Evolutionary conservation across 2,113 vertebrate species (phyloP), one percentile per base, ranked within the genome.

Genomic region (Grus americana): DNA sequence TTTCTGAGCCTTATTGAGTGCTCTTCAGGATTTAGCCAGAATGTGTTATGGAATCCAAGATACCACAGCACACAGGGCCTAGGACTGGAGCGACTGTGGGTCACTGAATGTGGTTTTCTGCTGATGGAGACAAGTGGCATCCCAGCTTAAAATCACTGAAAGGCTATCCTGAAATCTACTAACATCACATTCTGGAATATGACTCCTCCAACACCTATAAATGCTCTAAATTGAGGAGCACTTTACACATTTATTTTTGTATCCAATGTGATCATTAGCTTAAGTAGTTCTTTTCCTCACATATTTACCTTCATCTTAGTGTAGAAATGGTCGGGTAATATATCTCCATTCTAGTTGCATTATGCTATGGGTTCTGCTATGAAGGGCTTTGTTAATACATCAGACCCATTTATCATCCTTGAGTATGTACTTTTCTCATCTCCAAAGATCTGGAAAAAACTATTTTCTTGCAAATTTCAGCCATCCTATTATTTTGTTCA

Each of bases 21-120:
- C 4, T 86, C 27, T 63, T 62, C n/a, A 90, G 13, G 34, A 73
- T 86, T 85, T 36, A 86, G n/a, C 73, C 10, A 79, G 63, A 94
- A 76, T 4, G 1, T 2, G 1, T 18, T 61, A 12, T 20, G 21
- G 32, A 80, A 29, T 62, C 50, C 20, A 30, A 73, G 22, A 49
- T 16, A 44, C 3, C 11, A 40, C 32, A 88, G 12, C 30, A 58
- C 49, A 38, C 40, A n/a, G 11, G 16, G 21, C 3, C 24, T 22
- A 24, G 44, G 21, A 61, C 23, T 42, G 13, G 11, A 62, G 5
- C 0, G 0, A 10, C 8, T 90, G 18, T 32, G 24, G 6, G 12
- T 44, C 1, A 0, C 12, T 46, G 47, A 78, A 78, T 55, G 29
- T 20, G n/a, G 38, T 38, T 65, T 81, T 78, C 47, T 84, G 46